Percentiles rank a stretch among this genome's conserved stretches.
phyloP scores from a whole-genome alignment of 2,888 invertebrate genomes.

The Panopea generosa region DNA sequence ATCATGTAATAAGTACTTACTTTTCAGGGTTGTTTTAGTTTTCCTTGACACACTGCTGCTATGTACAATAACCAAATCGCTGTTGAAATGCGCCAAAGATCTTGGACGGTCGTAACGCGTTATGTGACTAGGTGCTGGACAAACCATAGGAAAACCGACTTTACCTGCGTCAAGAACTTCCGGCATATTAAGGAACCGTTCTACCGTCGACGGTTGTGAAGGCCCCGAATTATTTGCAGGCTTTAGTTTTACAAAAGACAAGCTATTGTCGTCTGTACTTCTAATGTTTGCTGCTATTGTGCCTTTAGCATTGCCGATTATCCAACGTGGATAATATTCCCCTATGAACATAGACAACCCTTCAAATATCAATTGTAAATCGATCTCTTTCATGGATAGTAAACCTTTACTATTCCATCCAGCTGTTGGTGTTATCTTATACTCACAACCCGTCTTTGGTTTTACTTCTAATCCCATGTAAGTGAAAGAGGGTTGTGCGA shows the following conservation, averaged over 20 bases:
- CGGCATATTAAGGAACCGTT: conserved; percentile 10
- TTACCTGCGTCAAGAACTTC: conserved; percentile 19
- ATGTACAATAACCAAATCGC: conserved; percentile 14
- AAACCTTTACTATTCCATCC: too few species aligned
- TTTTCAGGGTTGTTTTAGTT: conserved; percentile 1
- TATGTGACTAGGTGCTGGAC: conserved; percentile 20
- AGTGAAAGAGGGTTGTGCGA: conserved; percentile 3
- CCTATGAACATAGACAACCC: conserved; percentile 44
- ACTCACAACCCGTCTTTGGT: conserved; percentile 18
- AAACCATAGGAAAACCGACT: conserved; percentile 9
- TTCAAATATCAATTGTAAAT: conserved; percentile 18
- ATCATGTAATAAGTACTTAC: conserved; percentile 5
- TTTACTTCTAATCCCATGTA: conserved; percentile 20
- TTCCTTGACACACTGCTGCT: not conserved
- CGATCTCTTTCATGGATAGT: not conserved
- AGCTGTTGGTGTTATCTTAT: conserved; percentile 11
- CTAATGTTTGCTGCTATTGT: conserved; percentile 25
- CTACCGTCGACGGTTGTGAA: conserved; percentile 11
- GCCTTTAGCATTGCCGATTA: conserved; percentile 6
- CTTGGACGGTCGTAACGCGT: not conserved
- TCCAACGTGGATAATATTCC: conserved; percentile 36
- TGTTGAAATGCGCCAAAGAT: too few species aligned
- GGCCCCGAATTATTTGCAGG: not conserved
- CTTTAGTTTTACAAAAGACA: conserved; percentile 26
- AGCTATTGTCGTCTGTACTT: conserved; percentile 21